A percentile compares a stretch with the other conserved stretches of the same genome.
Evolutionary conservation across 2,113 vertebrate species (phyloP).

Genomic region (Opisthocomus hoazin): DNA sequence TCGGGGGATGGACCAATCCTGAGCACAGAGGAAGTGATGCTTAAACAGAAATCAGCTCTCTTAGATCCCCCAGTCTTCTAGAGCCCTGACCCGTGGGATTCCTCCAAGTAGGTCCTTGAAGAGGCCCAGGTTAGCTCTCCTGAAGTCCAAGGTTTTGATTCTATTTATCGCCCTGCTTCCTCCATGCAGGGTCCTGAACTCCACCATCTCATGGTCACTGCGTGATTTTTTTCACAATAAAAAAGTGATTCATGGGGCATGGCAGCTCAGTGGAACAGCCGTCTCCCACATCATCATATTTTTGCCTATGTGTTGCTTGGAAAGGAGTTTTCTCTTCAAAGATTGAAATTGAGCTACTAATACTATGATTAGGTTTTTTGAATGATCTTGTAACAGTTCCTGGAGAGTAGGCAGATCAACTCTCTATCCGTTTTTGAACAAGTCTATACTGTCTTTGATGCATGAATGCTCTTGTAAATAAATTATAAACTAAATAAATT

Average conservation of each 20-base stretch:
- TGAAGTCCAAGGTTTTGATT: no score
- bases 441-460: neutral
- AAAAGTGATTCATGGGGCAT: neutral
- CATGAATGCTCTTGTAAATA: conserved; percentile 46
- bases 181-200: no score
- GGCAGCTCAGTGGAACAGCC: neutral
- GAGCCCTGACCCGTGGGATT: no score
- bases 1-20: no score
- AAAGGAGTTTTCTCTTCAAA: neutral
- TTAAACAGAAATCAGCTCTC: no score
- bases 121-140: no score
- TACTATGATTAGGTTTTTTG: conserved; percentile 1
- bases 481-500: conserved; percentile 61
- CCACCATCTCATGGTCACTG: neutral
- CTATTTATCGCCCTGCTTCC: no score
- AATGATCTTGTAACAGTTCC: neutral
- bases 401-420: neutral
- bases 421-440: conserved; percentile 35
- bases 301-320: neutral
- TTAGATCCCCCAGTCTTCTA: no score
- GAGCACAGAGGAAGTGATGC: no score
- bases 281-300: neutral
- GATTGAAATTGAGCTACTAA: neutral
- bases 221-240: neutral
- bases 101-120: no score